Percentiles rank a stretch among this genome's conserved stretches.
Conservation (phyloP, 2,797 vertebrate genomes). For the Anniella stebbinsi region DNA sequence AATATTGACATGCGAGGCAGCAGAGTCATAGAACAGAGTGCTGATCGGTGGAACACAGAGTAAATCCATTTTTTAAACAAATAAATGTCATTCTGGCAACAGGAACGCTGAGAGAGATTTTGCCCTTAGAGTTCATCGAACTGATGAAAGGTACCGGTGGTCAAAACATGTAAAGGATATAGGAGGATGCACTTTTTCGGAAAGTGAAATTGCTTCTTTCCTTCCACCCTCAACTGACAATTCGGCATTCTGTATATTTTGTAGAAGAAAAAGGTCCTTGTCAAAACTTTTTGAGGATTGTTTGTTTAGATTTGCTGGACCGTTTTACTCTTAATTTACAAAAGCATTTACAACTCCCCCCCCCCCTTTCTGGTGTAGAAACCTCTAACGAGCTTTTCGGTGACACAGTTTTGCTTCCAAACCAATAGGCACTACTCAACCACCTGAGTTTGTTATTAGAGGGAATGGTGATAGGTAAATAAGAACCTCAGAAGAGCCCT, state of each 20-base stretch:
- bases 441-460: background rate
- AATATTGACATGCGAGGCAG: background rate
- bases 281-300: too few relatives aligned
- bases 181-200: background rate
- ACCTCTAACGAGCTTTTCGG: background rate
- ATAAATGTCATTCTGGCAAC: conserved; percentile 7
- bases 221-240: background rate
- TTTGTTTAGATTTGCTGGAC: too few relatives aligned
- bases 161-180: background rate
- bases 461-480: background rate
- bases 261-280: background rate
- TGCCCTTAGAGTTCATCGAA: background rate
- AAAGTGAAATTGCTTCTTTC: background rate
- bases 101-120: background rate
- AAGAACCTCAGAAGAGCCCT: background rate
- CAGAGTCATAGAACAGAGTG: conserved; percentile 19
- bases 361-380: background rate
- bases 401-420: background rate
- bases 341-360: too few relatives aligned
- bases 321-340: background rate
- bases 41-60: background rate
- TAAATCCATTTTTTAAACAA: background rate
- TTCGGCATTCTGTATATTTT: background rate
- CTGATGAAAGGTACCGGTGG: background rate
- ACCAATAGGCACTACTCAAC: background rate